These are phyloP conservation scores for Hydrozoanthus gracilis DNA, from an alignment of 92 coral and sea anemone genomes.

Conservation along the genomic window DNA sequence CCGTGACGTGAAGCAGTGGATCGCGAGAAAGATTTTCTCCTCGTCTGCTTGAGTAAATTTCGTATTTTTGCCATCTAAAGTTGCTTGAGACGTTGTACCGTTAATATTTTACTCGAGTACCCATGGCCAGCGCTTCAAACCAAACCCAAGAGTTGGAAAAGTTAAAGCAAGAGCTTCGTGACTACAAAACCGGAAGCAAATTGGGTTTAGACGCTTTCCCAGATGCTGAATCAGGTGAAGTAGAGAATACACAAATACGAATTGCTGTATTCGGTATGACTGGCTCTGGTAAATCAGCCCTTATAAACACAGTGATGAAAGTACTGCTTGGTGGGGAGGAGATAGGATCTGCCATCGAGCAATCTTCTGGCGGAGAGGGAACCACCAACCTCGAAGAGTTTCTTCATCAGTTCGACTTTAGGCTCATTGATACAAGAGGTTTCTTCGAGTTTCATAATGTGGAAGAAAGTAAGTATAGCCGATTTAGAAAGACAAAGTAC, in stretches of 20 bases:
- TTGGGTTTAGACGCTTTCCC: conserved; percentile 52
- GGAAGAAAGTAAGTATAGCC: conserved; percentile 65
- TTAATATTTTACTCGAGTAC: too few relatives aligned
- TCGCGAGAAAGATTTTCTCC: too few relatives aligned
- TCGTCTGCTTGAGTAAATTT: too few relatives aligned
- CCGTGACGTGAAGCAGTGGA: neutral
- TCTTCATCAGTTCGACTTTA: conserved; percentile 54
- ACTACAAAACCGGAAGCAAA: conserved; percentile 71
- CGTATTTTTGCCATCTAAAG: too few relatives aligned
- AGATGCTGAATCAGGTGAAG: conserved; percentile 76
- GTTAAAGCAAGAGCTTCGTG: conserved; percentile 56
- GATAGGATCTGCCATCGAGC: conserved; percentile 68
- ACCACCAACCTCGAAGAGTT: conserved; percentile 71
- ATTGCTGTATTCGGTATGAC: conserved; percentile 81
- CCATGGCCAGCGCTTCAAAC: neutral
- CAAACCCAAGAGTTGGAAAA: conserved; percentile 41
- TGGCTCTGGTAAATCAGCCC: conserved; percentile 81
- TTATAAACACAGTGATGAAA: conserved; percentile 73
- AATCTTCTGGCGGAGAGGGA: conserved; percentile 83
- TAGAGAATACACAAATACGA: conserved; percentile 64
- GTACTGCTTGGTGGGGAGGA: conserved; percentile 58
- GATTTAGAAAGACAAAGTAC: neutral
- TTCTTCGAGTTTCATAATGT: conserved; percentile 62
- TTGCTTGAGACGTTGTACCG: too few relatives aligned
- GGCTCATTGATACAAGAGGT: conserved; percentile 78